These are phyloP conservation scores for Henricia sp. DNA, from an alignment of 53 echinoderm and acorn worm species.

Conservation along the genomic window DNA sequence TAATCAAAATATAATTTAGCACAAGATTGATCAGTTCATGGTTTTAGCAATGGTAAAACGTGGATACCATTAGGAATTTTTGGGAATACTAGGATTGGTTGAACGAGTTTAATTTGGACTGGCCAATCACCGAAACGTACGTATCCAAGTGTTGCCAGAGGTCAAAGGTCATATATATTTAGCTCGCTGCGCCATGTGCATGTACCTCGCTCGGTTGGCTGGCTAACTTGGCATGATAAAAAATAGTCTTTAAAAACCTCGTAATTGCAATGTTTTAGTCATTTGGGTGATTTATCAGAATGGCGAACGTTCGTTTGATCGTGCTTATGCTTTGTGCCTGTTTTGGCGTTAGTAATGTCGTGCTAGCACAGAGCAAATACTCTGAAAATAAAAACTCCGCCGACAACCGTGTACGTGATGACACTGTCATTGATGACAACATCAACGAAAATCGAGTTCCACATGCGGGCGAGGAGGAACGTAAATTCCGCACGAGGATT, in stretches of 20 bases:
- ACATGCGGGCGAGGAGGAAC: no score
- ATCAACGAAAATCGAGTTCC: background rate
- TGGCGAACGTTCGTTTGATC: background rate
- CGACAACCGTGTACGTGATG: background rate
- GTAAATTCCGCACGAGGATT: slow-evolving; percentile 60
- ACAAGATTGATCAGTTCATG: no score
- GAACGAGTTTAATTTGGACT: background rate
- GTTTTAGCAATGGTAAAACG: no score
- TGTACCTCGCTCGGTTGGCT: no score
- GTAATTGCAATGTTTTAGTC: background rate
- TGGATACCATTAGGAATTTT: no score
- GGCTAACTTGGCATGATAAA: background rate
- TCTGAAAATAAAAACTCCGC: background rate
- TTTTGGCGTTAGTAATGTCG: background rate
- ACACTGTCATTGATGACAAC: background rate
- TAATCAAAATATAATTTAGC: no score
- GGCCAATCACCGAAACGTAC: slow-evolving; percentile 21
- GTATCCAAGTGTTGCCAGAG: background rate
- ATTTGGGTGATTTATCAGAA: slow-evolving; percentile 1
- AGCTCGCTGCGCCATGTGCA: slow-evolving; percentile 11
- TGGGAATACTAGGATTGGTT: background rate
- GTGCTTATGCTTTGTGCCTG: background rate
- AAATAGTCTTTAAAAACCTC: background rate
- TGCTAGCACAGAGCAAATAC: slow-evolving; percentile 30
- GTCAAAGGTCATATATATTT: slow-evolving; percentile 26